These are phyloP conservation scores for Triops cancriformis DNA, from an alignment of 1,140 invertebrate genomes.

Conservation along the genomic window DNA sequence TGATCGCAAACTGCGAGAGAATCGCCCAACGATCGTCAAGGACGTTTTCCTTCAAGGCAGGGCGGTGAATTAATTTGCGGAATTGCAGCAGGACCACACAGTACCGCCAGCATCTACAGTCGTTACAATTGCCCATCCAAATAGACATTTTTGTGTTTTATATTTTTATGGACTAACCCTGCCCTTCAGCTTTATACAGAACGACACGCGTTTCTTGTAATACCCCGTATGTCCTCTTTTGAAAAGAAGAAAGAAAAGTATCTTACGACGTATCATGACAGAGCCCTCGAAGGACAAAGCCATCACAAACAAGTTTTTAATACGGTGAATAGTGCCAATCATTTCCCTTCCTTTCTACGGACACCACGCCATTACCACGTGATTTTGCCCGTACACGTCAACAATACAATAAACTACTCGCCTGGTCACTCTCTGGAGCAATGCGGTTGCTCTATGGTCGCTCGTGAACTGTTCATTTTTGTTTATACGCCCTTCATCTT, in stretches of 20 bases:
- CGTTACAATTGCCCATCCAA: no score
- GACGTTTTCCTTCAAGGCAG: conserved; percentile 4
- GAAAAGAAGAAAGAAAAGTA: not conserved
- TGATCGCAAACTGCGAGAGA: not conserved
- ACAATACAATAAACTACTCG: not conserved
- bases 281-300: not conserved
- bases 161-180: no score
- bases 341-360: no score
- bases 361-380: not conserved
- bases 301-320: not conserved
- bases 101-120: no score
- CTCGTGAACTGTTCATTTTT: no score
- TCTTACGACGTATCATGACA: not conserved
- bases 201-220: no score
- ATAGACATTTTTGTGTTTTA: no score
- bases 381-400: not conserved
- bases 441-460: no score
- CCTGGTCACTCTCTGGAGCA: no score
- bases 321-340: not conserved
- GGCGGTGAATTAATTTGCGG: conserved; percentile 1
- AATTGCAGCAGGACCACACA: not conserved
- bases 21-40: not conserved
- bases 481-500: no score
- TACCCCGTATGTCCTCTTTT: no score
- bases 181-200: no score